These are phyloP conservation scores for Phodopus roborovskii DNA, from an alignment of 2,113 vertebrate species.

Conservation along the genomic window DNA sequence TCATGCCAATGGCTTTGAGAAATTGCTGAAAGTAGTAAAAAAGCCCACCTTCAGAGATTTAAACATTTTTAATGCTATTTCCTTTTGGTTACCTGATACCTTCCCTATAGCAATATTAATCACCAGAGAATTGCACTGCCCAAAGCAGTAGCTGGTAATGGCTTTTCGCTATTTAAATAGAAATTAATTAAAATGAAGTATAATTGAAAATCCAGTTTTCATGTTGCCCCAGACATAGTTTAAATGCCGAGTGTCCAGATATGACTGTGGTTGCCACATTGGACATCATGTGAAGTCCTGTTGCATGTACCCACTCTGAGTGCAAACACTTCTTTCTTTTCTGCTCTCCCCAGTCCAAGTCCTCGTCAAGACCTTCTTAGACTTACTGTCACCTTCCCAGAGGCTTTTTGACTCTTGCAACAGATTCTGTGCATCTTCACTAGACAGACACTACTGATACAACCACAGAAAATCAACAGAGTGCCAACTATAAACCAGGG, in stretches of 20 bases:
- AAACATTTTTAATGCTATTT: background rate
- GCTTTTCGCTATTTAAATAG: background rate
- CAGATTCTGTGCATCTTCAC: background rate
- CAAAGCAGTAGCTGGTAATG: background rate
- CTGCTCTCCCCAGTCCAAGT: accelerated
- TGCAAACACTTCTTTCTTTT: background rate
- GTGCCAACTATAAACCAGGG: background rate
- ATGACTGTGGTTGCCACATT: background rate
- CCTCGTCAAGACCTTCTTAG: background rate
- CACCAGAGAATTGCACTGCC: background rate
- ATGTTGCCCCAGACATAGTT: background rate
- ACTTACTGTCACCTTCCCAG: background rate
- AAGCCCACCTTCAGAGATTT: background rate
- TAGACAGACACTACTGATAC: background rate
- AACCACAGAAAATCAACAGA: background rate
- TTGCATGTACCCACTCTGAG: accelerated
- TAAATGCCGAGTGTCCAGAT: background rate
- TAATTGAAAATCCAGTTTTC: background rate
- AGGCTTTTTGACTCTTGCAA: background rate
- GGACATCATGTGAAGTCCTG: too few species aligned
- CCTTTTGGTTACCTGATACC: background rate
- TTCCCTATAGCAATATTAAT: background rate
- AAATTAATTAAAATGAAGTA: background rate
- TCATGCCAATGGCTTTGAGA: background rate
- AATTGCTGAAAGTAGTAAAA: background rate